Conservation (phyloP, 2,113 vertebrate species). For the Hiodon alosoides region DNA sequence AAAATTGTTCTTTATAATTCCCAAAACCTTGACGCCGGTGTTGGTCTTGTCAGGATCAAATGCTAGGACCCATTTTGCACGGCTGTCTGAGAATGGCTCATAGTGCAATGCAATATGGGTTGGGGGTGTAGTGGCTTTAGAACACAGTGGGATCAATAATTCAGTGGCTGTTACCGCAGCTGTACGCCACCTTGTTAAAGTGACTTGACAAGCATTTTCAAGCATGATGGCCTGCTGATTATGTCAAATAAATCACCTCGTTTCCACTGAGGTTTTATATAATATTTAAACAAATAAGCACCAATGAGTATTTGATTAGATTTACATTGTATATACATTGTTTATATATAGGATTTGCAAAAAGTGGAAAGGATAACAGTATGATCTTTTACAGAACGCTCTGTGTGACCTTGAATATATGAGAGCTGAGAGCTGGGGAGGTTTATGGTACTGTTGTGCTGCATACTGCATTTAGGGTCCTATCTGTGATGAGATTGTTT, state of each 20-base stretch:
- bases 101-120: not conserved
- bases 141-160: constrained; percentile 5
- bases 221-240: not conserved
- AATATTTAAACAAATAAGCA: not conserved
- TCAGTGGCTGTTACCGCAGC: not conserved
- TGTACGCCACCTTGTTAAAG: not conserved
- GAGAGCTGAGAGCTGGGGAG: too few species aligned
- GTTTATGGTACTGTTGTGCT: too few species aligned
- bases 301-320: too few species aligned
- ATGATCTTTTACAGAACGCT: too few species aligned
- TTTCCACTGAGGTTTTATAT: not conserved
- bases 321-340: too few species aligned
- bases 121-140: not conserved
- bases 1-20: too few species aligned
- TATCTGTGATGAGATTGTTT: too few species aligned
- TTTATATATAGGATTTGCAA: too few species aligned
- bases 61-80: not conserved
- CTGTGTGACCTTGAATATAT: too few species aligned
- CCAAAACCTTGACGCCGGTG: not conserved
- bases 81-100: not conserved
- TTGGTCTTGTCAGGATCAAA: not conserved
- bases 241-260: not conserved
- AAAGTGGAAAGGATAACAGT: too few species aligned
- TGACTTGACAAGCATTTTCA: not conserved
- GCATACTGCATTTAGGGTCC: too few species aligned